Conservation (phyloP, 2,797 vertebrate genomes). For the Glyptemys insculpta region DNA sequence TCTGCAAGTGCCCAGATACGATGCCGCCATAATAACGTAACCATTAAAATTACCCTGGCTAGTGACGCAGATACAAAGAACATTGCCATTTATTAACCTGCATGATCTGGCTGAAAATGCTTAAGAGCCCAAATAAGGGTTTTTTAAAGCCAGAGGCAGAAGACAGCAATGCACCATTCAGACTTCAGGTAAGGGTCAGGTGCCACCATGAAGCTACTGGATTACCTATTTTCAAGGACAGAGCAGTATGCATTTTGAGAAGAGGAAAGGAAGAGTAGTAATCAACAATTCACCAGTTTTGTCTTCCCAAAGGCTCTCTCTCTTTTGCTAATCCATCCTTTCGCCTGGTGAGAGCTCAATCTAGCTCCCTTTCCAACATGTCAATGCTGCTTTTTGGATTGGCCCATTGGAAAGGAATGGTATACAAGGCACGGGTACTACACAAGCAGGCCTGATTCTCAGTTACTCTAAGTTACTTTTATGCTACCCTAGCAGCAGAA, state of each 20-base stretch:
- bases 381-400: background rate
- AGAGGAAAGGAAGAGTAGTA: fast-evolving
- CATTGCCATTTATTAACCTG: background rate
- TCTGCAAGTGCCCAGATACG: fast-evolving
- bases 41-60: background rate
- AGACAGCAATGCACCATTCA: background rate
- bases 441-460: fast-evolving
- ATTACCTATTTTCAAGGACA: background rate
- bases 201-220: background rate
- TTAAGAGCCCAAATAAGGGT: background rate
- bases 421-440: background rate
- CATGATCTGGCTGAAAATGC: background rate
- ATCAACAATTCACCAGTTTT: background rate
- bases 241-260: background rate
- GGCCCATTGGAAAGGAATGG: background rate
- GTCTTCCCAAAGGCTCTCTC: background rate
- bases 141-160: background rate
- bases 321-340: background rate
- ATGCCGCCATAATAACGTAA: background rate
- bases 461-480: background rate
- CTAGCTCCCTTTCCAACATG: background rate
- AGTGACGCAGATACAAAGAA: too few relatives aligned
- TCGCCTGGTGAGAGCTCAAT: background rate
- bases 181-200: background rate
- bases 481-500: background rate